Base-by-base conservation (phyloP, 2,113 vertebrate species). In the Erpornis zantholeuca region DNA sequence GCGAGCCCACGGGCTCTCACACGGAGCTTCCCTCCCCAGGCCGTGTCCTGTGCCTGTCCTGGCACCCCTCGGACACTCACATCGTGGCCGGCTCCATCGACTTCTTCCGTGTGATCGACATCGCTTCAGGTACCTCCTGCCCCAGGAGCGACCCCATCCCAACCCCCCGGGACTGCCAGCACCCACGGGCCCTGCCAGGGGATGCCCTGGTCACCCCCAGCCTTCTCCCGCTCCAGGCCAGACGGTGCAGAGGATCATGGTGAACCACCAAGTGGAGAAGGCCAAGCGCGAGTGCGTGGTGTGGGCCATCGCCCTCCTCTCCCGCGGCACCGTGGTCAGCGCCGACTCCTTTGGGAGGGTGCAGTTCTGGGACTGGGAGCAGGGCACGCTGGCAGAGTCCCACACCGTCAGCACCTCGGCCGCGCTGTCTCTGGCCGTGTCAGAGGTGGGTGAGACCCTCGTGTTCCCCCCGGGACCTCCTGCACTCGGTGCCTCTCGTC, bases 321-420 rank as follows among this genome's bases (percentile, higher is more conserved):
- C 98, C 0, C 96, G 98, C 3, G 96, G 98, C 96, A 98, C 99
- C 1, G 82, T 99, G 12, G 35, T 99, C 86, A 99, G 99, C 14
- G 98, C 98, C 0, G 99, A 99, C 81, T 99, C 99, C 5, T 98
- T 98, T 0, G 99, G 99, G 36, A 99, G 99, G 93, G 98, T 99
- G 75, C 99, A 99, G 97, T 96, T 99, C 85, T 99, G 99, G 99
- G 98, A 99, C 45, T 98, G 98, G 27, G 31, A 97, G 44, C 98
- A 96, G 1, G 99, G 99, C 28, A 99, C 99, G 0, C 97, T 99
- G 54, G 80, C 98, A 71, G 98, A 97, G 88, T 98, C 97, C n/a
- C 98, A 99, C 71, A 92, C 98, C 1, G 61, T 99, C 44, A 98
- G 99, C 88, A 98, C 97, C 86, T 98, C 98, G 24, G 98, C 99